Evolutionary conservation across 2,888 invertebrate species (phyloP).

Genomic region (Nephrotoma guestfalica): DNA sequence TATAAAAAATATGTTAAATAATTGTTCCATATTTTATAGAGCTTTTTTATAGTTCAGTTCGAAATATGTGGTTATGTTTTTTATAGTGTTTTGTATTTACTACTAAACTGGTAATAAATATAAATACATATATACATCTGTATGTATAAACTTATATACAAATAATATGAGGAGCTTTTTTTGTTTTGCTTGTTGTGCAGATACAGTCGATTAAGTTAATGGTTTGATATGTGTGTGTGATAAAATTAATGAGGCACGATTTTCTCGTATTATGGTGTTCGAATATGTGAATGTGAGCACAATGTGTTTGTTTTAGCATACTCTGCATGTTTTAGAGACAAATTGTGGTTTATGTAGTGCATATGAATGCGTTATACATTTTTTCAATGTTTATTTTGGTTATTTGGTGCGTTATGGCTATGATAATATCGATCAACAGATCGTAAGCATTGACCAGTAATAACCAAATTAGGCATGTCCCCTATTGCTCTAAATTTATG

Average conservation of each 20-base stretch:
- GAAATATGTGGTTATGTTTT: background rate
- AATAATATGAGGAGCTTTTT: background rate
- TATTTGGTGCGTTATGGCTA: too few species aligned
- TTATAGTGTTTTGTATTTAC: background rate
- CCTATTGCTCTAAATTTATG: too few species aligned
- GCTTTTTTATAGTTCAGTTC: background rate
- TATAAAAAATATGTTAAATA: background rate
- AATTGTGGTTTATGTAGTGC: too few species aligned
- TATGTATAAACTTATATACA: too few species aligned
- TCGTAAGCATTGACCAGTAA: too few species aligned
- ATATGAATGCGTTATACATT: too few species aligned
- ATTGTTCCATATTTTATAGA: background rate
- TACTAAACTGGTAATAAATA: background rate
- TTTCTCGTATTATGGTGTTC: background rate
- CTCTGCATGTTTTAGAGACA: too few species aligned
- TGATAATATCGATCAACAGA: too few species aligned
- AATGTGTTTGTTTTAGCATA: too few species aligned
- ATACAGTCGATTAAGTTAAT: background rate
- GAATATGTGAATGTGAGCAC: too few species aligned
- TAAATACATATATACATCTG: background rate
- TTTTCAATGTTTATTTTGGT: too few species aligned
- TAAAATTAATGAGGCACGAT: background rate
- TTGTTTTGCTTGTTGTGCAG: background rate
- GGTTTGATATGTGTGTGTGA: background rate
- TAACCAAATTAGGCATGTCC: too few species aligned